Percentiles rank a stretch among this genome's conserved stretches.
Evolutionary conservation across 2,888 invertebrate genomes (phyloP).

Genomic region (Perizoma affinitatum): DNA sequence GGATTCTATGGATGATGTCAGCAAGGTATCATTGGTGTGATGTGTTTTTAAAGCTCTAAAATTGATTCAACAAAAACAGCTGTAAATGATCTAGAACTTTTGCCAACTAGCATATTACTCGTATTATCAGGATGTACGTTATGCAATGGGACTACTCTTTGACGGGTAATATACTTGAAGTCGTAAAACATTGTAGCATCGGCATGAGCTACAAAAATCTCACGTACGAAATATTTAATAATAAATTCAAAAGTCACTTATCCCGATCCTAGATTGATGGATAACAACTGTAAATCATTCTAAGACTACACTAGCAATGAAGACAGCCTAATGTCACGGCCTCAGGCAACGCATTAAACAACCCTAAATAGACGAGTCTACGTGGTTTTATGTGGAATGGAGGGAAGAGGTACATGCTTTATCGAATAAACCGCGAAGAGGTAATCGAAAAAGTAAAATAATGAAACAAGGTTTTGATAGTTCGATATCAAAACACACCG

Average conservation of each 20-base stretch:
- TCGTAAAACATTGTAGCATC: no score
- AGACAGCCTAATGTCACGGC: slow-evolving; percentile 31
- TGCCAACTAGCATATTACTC: no score
- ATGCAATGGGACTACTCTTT: no score
- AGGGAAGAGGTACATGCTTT: slow-evolving; percentile 5
- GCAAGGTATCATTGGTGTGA: neutral
- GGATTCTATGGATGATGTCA: neutral
- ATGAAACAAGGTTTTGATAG: neutral
- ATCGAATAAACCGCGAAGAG: slow-evolving; percentile 4
- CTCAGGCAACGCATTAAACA: slow-evolving; percentile 28
- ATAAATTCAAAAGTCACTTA: slow-evolving; percentile 32
- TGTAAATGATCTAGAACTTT: no score
- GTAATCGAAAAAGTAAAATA: neutral
- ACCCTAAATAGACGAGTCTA: slow-evolving; percentile 30
- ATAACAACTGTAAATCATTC: slow-evolving; percentile 29
- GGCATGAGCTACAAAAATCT: slow-evolving; percentile 11
- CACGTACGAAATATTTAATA: slow-evolving; percentile 25
- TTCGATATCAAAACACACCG: no score
- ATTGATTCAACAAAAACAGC: no score
- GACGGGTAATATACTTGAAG: no score
- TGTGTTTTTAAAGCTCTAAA: no score
- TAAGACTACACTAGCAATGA: slow-evolving; percentile 33
- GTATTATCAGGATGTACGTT: no score
- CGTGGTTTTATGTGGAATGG: slow-evolving; percentile 23
- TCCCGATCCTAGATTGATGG: slow-evolving; percentile 29